Evolutionary conservation across 2,797 vertebrate genomes (phyloP), one percentile per base, ranked within the genome.

Genomic region (Paratrypauchen microcephalus): DNA sequence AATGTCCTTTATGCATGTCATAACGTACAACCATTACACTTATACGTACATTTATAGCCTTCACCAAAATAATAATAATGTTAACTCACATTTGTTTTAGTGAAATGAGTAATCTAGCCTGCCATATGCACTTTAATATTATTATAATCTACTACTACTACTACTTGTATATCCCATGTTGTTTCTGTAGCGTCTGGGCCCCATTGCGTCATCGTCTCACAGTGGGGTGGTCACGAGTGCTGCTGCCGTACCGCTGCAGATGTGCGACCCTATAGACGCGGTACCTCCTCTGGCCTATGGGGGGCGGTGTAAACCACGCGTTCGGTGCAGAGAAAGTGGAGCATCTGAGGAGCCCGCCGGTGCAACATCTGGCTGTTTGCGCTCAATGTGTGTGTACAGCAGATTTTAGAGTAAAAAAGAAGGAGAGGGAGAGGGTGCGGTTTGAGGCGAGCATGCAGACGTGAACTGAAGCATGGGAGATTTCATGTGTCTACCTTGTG

Each of bases 151-250:
- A 7, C 6, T 26, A 30, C 24, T 30, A 8, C 32, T 36, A 36
- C 32, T 9, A 2, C 32, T 9, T 1, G 6, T 16, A 7, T 9
- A 9, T 19, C 9, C 18, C 36, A 23, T 61, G n/a, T 61, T 23
- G 32, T 41, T 41, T 72, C 54, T 83, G 63, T 71, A 24, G 77
- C 72, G 80, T 85, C 76, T 84, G 60, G 75, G 57, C 52, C 39
- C 57, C 70, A 79, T 83, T 88, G 83, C 89, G 72, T 91, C 87
- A 88, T 88, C 58, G 58, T 60, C 72, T 78, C 80, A 36, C 83
- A 83, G 87, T 68, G 69, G 78, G 79, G 74, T 70, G 87, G 81
- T 90, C 88, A 89, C 85, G 84, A 90, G 85, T 83, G 71, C 72
- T 84, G 76, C 78, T 66, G 81, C 77, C 36, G 36, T 70, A 77